Evolutionary conservation across 1,140 invertebrate species (phyloP).

Genomic region (Lineus longissimus): DNA sequence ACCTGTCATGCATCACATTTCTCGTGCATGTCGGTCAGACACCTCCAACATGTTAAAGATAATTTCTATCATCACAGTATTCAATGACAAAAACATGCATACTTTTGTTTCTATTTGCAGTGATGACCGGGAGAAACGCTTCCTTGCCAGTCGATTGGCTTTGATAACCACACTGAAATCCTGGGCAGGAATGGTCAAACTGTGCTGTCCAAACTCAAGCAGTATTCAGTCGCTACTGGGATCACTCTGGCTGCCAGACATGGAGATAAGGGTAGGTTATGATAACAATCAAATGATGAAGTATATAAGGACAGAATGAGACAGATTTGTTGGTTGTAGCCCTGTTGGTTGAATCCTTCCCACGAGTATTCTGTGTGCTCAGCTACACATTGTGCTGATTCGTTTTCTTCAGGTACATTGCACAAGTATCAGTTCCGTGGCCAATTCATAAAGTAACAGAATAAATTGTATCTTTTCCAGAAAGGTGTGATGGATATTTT

Average conservation of each 20-base stretch:
- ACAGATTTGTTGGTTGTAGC: background rate
- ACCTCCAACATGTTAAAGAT: too few species aligned
- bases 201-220: conserved; percentile 52
- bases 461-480: conserved; percentile 56
- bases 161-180: conserved; percentile 80
- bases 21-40: too few species aligned
- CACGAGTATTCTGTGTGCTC: too few species aligned
- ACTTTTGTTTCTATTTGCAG: conserved; percentile 53
- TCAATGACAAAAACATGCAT: too few species aligned
- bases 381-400: too few species aligned
- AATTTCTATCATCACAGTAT: too few species aligned
- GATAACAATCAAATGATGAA: too few species aligned
- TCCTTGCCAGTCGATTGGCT: conserved; percentile 77
- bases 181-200: conserved; percentile 65
- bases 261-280: conserved; percentile 78
- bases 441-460: too few species aligned
- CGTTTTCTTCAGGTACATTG: too few species aligned
- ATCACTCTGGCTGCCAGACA: conserved; percentile 79
- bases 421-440: too few species aligned
- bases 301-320: background rate
- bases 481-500: conserved; percentile 85
- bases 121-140: conserved; percentile 76
- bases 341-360: too few species aligned
- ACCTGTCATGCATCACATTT: too few species aligned
- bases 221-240: conserved; percentile 76